These are phyloP conservation scores for Sebastolobus altivelis DNA, from an alignment of 2,797 vertebrate genomes.

Conservation along the genomic window DNA sequence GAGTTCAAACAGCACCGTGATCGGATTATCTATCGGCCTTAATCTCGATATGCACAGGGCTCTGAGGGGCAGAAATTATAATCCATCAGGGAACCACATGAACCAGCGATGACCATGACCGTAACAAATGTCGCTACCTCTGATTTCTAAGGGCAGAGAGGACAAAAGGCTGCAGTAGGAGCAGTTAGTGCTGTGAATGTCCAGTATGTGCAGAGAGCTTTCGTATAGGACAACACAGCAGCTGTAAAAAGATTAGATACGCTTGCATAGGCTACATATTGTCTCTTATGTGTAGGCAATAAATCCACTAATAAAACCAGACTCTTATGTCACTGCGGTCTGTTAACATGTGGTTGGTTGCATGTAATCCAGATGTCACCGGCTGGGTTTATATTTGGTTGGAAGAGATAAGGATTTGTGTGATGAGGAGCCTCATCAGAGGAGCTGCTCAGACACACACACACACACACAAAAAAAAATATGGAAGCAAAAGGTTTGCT, in stretches of 20 bases:
- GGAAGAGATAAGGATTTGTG: slow-evolving; percentile 73
- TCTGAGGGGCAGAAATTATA: slow-evolving; percentile 67
- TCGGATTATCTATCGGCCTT: slow-evolving; percentile 84
- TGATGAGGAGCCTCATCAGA: slow-evolving; percentile 63
- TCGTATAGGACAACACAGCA: neutral
- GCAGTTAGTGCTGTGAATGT: neutral
- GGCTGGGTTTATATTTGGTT: slow-evolving; percentile 69
- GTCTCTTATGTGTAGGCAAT: slow-evolving; percentile 25
- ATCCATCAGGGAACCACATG: slow-evolving; percentile 62
- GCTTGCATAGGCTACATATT: neutral
- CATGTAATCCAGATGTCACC: slow-evolving; percentile 78
- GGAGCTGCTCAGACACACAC: slow-evolving; percentile 11
- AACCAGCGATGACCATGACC: slow-evolving; percentile 33
- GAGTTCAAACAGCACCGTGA: slow-evolving; percentile 59
- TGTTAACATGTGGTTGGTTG: slow-evolving; percentile 36
- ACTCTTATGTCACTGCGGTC: slow-evolving; percentile 30
- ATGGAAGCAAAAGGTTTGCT: slow-evolving; percentile 58
- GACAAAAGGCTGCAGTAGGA: neutral
- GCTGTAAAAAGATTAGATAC: slow-evolving; percentile 4
- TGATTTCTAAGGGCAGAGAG: slow-evolving; percentile 4
- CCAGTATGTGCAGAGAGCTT: neutral
- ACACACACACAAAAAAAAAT: slow-evolving; percentile 51
- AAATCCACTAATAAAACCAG: slow-evolving; percentile 42
- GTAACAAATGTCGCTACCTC: neutral
- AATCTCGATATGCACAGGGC: slow-evolving; percentile 78